Conservation (phyloP, 2,888 invertebrate genomes). For the Protonemura montana region DNA sequence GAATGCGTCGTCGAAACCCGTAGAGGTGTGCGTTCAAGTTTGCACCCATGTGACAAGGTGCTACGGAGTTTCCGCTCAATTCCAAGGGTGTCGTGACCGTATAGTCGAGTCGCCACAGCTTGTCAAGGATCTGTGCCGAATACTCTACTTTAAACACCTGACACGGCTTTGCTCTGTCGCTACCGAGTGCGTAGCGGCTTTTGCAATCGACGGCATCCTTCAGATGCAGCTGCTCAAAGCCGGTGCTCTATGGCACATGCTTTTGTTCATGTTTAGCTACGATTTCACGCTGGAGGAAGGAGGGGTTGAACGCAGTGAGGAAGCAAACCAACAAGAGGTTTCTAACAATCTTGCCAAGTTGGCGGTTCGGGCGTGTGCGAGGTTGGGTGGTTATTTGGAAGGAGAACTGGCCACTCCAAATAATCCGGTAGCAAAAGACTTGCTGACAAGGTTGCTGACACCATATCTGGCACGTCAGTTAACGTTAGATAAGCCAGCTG, state of each 20-base stretch:
- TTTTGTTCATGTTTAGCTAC: slow-evolving; percentile 90
- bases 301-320: slow-evolving; percentile 85
- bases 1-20: slow-evolving; percentile 76
- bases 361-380: slow-evolving; percentile 83
- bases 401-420: slow-evolving; percentile 63
- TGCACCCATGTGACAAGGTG: slow-evolving; percentile 91
- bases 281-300: slow-evolving; percentile 98
- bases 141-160: slow-evolving; percentile 88
- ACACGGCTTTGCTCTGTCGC: slow-evolving; percentile 85
- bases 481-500: slow-evolving; percentile 74
- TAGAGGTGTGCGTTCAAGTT: slow-evolving; percentile 86
- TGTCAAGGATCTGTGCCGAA: slow-evolving; percentile 83
- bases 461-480: slow-evolving; percentile 85
- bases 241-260: slow-evolving; percentile 90
- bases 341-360: slow-evolving; percentile 92
- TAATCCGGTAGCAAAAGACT: slow-evolving; percentile 70
- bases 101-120: slow-evolving; percentile 89
- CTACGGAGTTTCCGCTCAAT: slow-evolving; percentile 94
- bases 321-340: slow-evolving; percentile 88
- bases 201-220: slow-evolving; percentile 84
- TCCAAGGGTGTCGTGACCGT: slow-evolving; percentile 86
- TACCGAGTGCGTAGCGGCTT: slow-evolving; percentile 87
- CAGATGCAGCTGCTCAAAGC: slow-evolving; percentile 84
- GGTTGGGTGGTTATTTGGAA: slow-evolving; percentile 77
- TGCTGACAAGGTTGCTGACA: slow-evolving; percentile 77